Base-by-base conservation (phyloP, 1,140 invertebrate species). In the Tenebrio molitor region DNA sequence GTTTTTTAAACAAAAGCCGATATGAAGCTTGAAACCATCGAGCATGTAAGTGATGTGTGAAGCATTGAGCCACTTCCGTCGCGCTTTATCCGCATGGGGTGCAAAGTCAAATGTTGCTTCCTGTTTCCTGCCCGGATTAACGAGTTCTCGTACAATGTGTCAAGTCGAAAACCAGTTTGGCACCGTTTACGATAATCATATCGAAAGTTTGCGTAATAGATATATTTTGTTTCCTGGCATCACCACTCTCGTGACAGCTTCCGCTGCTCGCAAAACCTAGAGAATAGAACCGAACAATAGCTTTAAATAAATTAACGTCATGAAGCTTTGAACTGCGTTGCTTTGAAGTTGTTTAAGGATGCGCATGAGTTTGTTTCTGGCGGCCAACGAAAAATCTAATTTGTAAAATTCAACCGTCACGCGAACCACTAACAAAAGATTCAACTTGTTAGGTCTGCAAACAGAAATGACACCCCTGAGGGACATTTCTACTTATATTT, bases 51-150 rank as follows among this genome's bases (percentile, higher is more conserved):
- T 58, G 23, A 14, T 29, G 23, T 58, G 50, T 58, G 50, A 58
- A 23, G 50, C 50, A 58, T 58, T 15, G 29, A 58, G 50, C 23
- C 50, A 58, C 50, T 33, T 58, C 50, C 50, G 50, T 58, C 23
- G 12, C 23, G 50, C 23, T 58, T 58, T 58, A 58, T 58, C 23
- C 50, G 21, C 23, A 58, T 58, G 50, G 50, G 50, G 50, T 58
- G 50, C 15, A 58, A 29, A 58, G 50, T 25, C 50, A 29, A 58
- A 58, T 58, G 50, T 58, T 25, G 23, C 50, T 58, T 58, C 50
- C 50, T 58, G 50, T 15, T 58, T 58, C 50, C 50, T 58, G 50
- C 50, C 25, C 15, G 50, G 50, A 58, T 58, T 58, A 58, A 58
- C 50, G 21, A 58, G 50, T 58, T 58, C 50, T 58, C 50, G 23